Base-by-base conservation (phyloP, 2,797 vertebrate genomes). In the Muscicapa comitata region DNA sequence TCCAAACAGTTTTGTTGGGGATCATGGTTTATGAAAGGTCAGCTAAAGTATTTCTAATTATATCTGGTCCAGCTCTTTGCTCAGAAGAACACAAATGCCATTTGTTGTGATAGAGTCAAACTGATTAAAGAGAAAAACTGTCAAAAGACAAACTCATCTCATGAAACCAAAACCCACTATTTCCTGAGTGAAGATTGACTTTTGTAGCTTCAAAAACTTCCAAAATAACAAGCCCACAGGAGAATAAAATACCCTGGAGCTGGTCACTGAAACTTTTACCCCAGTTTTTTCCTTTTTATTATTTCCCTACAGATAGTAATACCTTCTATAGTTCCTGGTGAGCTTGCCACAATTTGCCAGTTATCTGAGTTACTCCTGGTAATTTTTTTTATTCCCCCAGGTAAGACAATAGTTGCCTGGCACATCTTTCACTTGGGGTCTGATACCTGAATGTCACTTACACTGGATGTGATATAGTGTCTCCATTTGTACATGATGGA, bases 41-140 rank as follows among this genome's bases (percentile, higher is more conserved):
- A 98, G 88, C 85, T 87, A 79, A 97, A 97, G 90, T 97, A 92
- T 97, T 98, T 98, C 94, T 97, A 98, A 97, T 98, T 97, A 95
- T 80, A 94, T 94, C 65, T 95, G 90, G 80, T 95, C 86, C 76
- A 96, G 78, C 25, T 88, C 74, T 55, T 95, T 88, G 65, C 81
- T 93, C 58, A 59, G 89, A 97, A 94, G 92, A 96, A 93, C 93
- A 93, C 86, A 93, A 79, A 57, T 88, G 91, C 63, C 96, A 93
- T 96, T 95, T 95, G 77, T 95, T 97, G 82, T 73, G 75, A 96
- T 86, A 54, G 77, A 97, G 94, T 88, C 40, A 74, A 95, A 96
- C 79, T 85, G 79, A 97, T 97, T 93, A 96, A 93, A 90, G 65
- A 37, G 10, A 93, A 94, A 94, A 94, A 72, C 88, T 82, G 93